Evolutionary conservation across 92 coral and sea anemone species (phyloP).

Genomic region (Zoanthus gigantus): DNA sequence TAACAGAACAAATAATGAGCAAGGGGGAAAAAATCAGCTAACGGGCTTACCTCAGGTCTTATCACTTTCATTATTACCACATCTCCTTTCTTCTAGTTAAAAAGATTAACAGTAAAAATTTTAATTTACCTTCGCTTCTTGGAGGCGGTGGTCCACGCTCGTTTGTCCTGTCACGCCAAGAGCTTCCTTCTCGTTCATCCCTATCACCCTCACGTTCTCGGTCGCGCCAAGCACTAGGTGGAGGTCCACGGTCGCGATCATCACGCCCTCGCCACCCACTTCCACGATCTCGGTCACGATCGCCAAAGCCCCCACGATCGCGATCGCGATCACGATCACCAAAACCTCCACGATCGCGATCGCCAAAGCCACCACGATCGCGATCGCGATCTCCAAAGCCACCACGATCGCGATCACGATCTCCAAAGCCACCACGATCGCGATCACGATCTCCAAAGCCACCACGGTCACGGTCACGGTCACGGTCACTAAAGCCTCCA

Average conservation of each 20-base stretch:
- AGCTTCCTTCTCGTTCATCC: conserved; percentile 43
- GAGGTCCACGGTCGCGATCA: conserved; percentile 71
- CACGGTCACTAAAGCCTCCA: conserved; percentile 63
- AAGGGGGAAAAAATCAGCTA: not conserved
- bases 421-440: conserved; percentile 20
- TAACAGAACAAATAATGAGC: no score
- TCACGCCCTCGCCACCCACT: conserved; percentile 71
- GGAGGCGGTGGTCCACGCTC: conserved; percentile 46
- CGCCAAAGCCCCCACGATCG: conserved; percentile 6
- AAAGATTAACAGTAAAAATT: not conserved
- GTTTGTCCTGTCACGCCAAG: conserved; percentile 50
- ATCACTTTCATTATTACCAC: no score
- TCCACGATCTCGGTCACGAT: conserved; percentile 60
- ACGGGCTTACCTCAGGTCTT: no score
- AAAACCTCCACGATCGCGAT: conserved; percentile 18
- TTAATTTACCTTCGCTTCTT: conserved; percentile 28
- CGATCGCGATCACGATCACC: conserved; percentile 30
- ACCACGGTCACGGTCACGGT: conserved; percentile 7
- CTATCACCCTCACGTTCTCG: conserved; percentile 46
- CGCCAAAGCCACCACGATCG: conserved; percentile 12
- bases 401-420: conserved; percentile 4
- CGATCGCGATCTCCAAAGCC: conserved; percentile 6
- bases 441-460: conserved; percentile 25
- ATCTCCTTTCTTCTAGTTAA: not conserved
- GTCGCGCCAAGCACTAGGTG: conserved; percentile 50